Conservation (phyloP, 2,888 invertebrate genomes). For the Leptinotarsa tumamoca region DNA sequence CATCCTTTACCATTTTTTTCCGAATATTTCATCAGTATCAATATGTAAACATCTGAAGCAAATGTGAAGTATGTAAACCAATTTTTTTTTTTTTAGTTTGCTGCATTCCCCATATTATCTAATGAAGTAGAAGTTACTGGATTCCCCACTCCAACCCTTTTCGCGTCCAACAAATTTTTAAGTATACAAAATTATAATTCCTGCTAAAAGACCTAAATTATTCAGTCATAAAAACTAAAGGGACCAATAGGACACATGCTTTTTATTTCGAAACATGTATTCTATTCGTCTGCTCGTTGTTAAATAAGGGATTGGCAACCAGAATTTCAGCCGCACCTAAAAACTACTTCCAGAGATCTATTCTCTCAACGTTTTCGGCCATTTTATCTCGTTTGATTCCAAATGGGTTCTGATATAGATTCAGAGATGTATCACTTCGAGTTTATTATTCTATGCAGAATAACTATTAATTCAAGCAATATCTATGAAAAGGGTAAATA, state of each 20-base stretch:
- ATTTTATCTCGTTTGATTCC: not conserved
- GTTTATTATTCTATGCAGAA: too few relatives aligned
- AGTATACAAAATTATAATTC: not conserved
- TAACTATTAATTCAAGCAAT: too few relatives aligned
- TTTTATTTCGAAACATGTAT: not conserved
- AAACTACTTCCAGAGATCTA: not conserved
- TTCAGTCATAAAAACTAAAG: conserved; percentile 1
- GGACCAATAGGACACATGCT: not conserved
- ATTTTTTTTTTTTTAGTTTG: too few relatives aligned
- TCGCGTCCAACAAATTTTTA: not conserved
- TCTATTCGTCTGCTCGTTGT: conserved; percentile 13
- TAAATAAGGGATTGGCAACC: conserved; percentile 15
- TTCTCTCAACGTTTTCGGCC: conserved; percentile 11
- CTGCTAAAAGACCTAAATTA: not conserved
- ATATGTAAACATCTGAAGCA: too few relatives aligned
- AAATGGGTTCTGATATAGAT: too few relatives aligned
- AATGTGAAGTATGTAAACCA: too few relatives aligned
- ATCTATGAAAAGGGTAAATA: too few relatives aligned
- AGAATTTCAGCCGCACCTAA: conserved; percentile 16
- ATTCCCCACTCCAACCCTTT: not conserved
- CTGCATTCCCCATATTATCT: too few relatives aligned
- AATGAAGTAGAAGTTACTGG: too few relatives aligned
- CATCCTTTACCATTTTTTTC: too few relatives aligned
- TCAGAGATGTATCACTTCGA: too few relatives aligned
- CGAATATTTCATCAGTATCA: too few relatives aligned